phyloP scores from a whole-genome alignment of 2,888 invertebrate species.

The Criorhina ranunculi region DNA sequence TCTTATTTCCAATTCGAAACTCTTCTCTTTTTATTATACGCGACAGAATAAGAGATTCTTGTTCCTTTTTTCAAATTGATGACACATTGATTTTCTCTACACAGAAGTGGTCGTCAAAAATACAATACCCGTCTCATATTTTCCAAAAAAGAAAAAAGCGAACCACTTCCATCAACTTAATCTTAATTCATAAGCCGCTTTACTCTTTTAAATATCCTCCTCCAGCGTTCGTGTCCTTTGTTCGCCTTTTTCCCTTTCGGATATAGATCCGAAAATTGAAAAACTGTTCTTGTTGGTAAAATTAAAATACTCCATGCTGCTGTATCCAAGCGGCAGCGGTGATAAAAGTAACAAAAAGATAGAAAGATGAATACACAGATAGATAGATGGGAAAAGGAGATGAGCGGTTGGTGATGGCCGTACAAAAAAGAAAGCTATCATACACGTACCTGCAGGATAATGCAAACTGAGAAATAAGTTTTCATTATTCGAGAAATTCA shows the following conservation, averaged over 20 bases:
- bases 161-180: conserved; percentile 50
- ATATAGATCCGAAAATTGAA: conserved; percentile 64
- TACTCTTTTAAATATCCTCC: conserved; percentile 66
- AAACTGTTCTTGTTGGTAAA: conserved; percentile 57
- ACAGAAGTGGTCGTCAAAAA: conserved; percentile 20
- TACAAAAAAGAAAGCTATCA: conserved; percentile 7
- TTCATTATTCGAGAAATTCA: conserved; percentile 61
- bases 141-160: neutral
- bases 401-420: conserved; percentile 4
- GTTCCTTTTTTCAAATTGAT: conserved; percentile 21
- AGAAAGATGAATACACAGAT: conserved; percentile 1
- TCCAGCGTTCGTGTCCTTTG: conserved; percentile 56
- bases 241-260: conserved; percentile 42
- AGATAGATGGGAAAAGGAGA: conserved; percentile 12
- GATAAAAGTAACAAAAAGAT: conserved; percentile 11
- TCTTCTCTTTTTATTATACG: neutral
- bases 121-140: conserved; percentile 4
- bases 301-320: conserved; percentile 66
- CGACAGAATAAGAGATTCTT: neutral
- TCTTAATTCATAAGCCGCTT: conserved; percentile 70
- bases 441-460: conserved; percentile 46
- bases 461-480: conserved; percentile 66
- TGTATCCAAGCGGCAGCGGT: conserved; percentile 7
- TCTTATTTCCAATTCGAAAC: neutral
- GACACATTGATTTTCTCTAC: conserved; percentile 49